Evolutionary conservation across 2,113 vertebrate genomes (phyloP), one percentile per base, ranked within the genome.

Genomic region (Sterna hirundo): DNA sequence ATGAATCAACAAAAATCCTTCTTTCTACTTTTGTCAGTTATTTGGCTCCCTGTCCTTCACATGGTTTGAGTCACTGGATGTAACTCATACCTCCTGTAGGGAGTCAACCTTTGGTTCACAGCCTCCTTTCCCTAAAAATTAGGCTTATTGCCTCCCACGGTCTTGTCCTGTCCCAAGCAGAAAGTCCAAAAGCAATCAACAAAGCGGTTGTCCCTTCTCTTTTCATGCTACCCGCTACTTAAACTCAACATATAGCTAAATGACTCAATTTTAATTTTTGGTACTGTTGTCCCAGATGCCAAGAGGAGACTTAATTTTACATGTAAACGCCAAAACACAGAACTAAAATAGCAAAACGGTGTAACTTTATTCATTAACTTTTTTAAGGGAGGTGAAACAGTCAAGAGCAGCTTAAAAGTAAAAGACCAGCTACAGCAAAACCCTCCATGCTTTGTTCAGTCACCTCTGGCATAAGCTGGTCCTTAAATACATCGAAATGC

Each of bases 121-220:
- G 78, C 49, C 86, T 94, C n/a, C 74, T 93, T 94, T 95, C 88
- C 88, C 82, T 92, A 69, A 93, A 89, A 96, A 93, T 55, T 79
- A 68, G 81, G 42, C 29, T 51, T 89, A 12, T 25, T 87, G 38
- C 76, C 85, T 94, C 75, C 87, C 71, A 80, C 7, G 0, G 47
- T 46, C 86, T 74, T 86, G 61, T 82, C 74, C 65, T 57, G 32
- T 87, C 88, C 44, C 30, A 94, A 58, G 65, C 66, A 92, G 57
- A 17, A 20, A 46, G 69, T 79, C 57, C 74, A 87, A 86, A 87
- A 85, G 65, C 38, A 76, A 79, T 58, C 95, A 85, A 58, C 44
- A 72, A 52, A 65, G 61, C 1, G 1, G 18, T 25, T 84, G 52
- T 38, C 49, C 72, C 44, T 77, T 38, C 52, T 89, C 36, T 77